phyloP scores from a whole-genome alignment of 2,888 invertebrate species.

The Patella ulyssiponensis region DNA sequence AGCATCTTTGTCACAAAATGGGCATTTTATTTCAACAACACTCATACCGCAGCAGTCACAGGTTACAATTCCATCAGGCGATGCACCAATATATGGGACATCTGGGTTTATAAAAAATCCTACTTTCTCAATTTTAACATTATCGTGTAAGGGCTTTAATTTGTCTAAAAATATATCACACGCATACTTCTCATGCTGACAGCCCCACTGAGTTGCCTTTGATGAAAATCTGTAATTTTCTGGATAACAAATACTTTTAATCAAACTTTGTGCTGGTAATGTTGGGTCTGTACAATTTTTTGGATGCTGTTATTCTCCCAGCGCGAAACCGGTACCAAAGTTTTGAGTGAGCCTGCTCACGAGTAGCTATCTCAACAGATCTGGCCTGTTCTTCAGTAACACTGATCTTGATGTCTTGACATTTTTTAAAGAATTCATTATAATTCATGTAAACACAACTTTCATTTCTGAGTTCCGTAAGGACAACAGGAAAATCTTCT shows the following conservation, averaged over 20 bases:
- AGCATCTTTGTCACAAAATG: slow-evolving; percentile 18
- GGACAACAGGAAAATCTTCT: not conserved
- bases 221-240: not conserved
- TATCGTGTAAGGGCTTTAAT: slow-evolving; percentile 9
- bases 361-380: slow-evolving; percentile 24
- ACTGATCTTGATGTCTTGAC: slow-evolving; percentile 11
- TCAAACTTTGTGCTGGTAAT: slow-evolving; percentile 17
- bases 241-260: slow-evolving; percentile 27
- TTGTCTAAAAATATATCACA: not conserved
- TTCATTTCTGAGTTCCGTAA: not conserved
- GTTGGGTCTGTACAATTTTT: slow-evolving; percentile 17
- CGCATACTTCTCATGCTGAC: slow-evolving; percentile 24
- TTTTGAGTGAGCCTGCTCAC: slow-evolving; percentile 24
- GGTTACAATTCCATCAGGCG: slow-evolving; percentile 20
- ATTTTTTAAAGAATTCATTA: not conserved
- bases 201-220: slow-evolving; percentile 22
- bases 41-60: slow-evolving; percentile 31
- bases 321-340: slow-evolving; percentile 31
- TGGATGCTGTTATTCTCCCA: slow-evolving; percentile 33
- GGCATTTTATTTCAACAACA: slow-evolving; percentile 27
- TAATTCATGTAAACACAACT: not conserved
- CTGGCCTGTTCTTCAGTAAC: slow-evolving; percentile 18
- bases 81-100: slow-evolving; percentile 26
- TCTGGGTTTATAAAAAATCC: slow-evolving; percentile 23
- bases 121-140: slow-evolving; percentile 4